phyloP scores from a whole-genome alignment of 92 coral and sea anemone species.

The Actinostola sp. region DNA sequence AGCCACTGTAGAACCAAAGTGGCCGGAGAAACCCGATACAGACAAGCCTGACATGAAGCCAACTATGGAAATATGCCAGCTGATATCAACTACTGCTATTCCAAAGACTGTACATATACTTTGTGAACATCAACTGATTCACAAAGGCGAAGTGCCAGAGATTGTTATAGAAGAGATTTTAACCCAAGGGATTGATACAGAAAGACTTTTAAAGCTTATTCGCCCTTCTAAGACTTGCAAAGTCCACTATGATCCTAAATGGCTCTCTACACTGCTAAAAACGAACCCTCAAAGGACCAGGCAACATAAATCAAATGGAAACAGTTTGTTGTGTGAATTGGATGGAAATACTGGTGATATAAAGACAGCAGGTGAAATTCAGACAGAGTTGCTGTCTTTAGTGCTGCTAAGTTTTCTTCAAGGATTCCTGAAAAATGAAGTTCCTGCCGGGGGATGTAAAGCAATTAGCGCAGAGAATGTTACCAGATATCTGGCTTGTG shows the following conservation, averaged over 20 bases:
- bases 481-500: too few species aligned
- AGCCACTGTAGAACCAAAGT: too few species aligned
- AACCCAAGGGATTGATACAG: not conserved
- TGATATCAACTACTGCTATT: too few species aligned
- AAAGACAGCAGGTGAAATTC: not conserved
- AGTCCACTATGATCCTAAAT: not conserved
- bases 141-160: not conserved
- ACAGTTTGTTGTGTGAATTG: not conserved
- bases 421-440: not conserved
- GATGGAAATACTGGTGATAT: not conserved
- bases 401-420: conserved; percentile 11
- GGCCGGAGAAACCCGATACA: not conserved
- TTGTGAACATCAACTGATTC: not conserved
- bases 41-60: not conserved
- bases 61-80: not conserved
- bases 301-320: not conserved
- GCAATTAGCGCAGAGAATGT: not conserved
- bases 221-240: not conserved
- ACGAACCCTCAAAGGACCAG: not conserved
- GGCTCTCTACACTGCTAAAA: not conserved
- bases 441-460: not conserved
- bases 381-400: conserved; percentile 11
- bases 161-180: not conserved
- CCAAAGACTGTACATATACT: not conserved
- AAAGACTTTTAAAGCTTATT: not conserved